A percentile compares a stretch with the other conserved stretches of the same genome.
Evolutionary conservation across 2,113 vertebrate genomes (phyloP).

Genomic region (Illadopsis cleaveri): DNA sequence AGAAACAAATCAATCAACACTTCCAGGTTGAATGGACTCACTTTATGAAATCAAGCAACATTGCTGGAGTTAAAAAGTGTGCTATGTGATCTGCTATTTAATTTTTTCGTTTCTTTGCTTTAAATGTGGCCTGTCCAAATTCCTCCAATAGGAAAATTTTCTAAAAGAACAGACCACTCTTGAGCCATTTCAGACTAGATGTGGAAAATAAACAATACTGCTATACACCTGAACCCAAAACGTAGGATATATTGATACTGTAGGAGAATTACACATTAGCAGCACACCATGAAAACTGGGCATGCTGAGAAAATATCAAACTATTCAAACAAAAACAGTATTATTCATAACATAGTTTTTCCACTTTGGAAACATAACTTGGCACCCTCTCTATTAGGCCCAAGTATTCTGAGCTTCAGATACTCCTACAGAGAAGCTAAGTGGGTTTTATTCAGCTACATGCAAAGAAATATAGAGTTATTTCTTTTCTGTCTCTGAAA

Average conservation of each 20-base stretch:
- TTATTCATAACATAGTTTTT: background rate
- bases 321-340: background rate
- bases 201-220: background rate
- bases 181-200: background rate
- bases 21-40: background rate
- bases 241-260: background rate
- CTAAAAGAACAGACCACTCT: background rate
- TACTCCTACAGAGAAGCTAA: background rate
- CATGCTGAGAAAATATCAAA: background rate
- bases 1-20: slow-evolving; percentile 33
- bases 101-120: background rate
- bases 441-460: background rate
- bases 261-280: background rate
- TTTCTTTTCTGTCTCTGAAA: background rate
- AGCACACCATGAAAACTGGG: background rate
- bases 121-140: background rate
- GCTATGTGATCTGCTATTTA: background rate
- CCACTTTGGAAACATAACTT: slow-evolving; percentile 8
- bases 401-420: background rate
- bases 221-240: background rate
- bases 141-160: background rate
- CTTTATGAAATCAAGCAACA: background rate
- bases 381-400: background rate
- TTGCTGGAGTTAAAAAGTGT: background rate
- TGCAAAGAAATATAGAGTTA: background rate